Percentiles rank a stretch among this genome's conserved stretches.
phyloP scores from a whole-genome alignment of 2,797 vertebrate species.

The Naso thynnoides region DNA sequence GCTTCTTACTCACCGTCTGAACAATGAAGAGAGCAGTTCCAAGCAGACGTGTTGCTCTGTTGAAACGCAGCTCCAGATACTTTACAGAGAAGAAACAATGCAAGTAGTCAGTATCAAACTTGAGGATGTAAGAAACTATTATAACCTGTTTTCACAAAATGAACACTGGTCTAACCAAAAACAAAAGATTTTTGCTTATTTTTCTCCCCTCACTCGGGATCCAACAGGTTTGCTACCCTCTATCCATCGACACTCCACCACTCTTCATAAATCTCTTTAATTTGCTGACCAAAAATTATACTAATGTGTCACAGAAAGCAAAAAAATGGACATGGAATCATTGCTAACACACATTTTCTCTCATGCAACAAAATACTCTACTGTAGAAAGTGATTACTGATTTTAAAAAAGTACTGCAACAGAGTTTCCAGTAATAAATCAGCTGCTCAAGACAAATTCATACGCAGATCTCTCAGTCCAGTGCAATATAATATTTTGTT shows the following conservation, averaged over 20 bases:
- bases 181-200: too few species aligned
- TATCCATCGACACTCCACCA: too few species aligned
- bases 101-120: background rate
- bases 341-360: background rate
- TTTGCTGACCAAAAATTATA: background rate
- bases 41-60: constrained; percentile 88
- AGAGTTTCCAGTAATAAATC: background rate
- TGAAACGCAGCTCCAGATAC: constrained; percentile 97
- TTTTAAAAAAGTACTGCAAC: too few species aligned
- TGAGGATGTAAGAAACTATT: background rate
- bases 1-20: constrained; percentile 91
- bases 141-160: background rate
- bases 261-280: too few species aligned
- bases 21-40: constrained; percentile 91
- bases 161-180: too few species aligned
- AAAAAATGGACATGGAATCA: background rate
- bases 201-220: background rate
- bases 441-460: background rate
- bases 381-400: background rate
- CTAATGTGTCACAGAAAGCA: background rate
- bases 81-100: constrained; percentile 69
- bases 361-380: background rate
- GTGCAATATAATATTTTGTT: too few species aligned
- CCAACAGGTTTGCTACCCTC: background rate
- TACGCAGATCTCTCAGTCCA: too few species aligned